Base-by-base conservation (phyloP, 2,888 invertebrate genomes). In the Prosapia bicincta region DNA sequence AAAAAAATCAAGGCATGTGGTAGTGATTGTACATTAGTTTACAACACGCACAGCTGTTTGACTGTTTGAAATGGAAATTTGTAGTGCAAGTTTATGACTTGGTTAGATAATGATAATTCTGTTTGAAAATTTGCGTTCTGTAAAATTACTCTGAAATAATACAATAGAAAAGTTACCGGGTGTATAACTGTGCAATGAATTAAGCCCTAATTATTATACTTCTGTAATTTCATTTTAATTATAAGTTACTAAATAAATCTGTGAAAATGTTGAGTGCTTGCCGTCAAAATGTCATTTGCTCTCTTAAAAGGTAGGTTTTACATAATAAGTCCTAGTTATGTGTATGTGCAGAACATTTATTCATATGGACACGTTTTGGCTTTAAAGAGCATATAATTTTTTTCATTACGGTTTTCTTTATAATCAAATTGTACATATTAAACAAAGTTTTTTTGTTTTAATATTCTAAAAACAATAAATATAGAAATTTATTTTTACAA, bases 221-320 rank as follows among this genome's bases (percentile, higher is more conserved):
- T 38, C 13, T 38, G 9, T 13, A 38, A 38, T 38, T 38, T 38
- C 13, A 15, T 38, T 38, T 2, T 13, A 38, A 13, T 13, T 24
- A 9, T 9, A 66, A 66, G 5, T 25, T 66, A 10, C 9, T 24
- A 66, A 66, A 66, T 9, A 25, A 13, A 66, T 26, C 24, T 66
- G 3, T 28, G 20, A 74, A 69, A 74, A 74, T 74, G 74, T 43
- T 74, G 69, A 69, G 69, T 68, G 74, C 69, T 76, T 79, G 78
- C 30, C 75, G 79, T 38, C 74, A 78, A 72, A 77, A 76, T 71
- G 77, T 79, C 75, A 78, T 78, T 78, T 76, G 76, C 65, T 76
- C 78, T 54, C 75, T 79, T 38, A 78, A 78, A 75, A 78, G 79
- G 79, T 78, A 78, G 20, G 76, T 23, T 28, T n/a, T n/a, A n/a